Base-by-base conservation (phyloP, 53 echinoderm and acorn worm genomes). In the Echinometra lucunter region DNA sequence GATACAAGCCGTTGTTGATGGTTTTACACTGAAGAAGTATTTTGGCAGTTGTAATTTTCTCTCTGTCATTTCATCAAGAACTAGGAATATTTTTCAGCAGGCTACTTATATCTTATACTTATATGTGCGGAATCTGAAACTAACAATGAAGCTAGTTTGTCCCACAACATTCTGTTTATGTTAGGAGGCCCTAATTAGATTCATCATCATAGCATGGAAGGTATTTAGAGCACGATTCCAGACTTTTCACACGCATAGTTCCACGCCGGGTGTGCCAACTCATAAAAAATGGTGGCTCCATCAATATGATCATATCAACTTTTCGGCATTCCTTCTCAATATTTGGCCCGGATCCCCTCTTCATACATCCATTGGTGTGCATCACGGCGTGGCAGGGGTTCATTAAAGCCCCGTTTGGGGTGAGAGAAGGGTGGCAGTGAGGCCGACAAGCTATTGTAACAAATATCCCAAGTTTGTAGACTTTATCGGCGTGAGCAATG, bases 391-490 rank as follows among this genome's bases (percentile, higher is more conserved):
- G 69, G 91, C 69, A 37, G 91, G 91, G 69, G 91, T 60, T 28
- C 70, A 91, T 67, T 90, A 67, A 91, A 63, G 37, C 90, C 66
- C 45, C 66, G 30, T 58, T 45, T 67, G 69, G 91, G 69, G 69
- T 58, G 66, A 66, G 66, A 66, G 66, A 45, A 44, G 69, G 69
- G 66, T 69, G 45, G 69, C 28, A 28, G 66, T 67, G 28, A 66
- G 45, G 45, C 69, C 44, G 69, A 70, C 44, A 23, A 12, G 91
- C 91, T 91, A 91, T 91, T 91, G 91, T 91, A 91, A 91, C 91
- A 91, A 91, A 91, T 88, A 66, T 67, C 37, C 32, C 35, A 45
- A 91, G 30, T 35, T 91, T 70, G 70, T 91, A 91, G 70, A 91
- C 69, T 91, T 91, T 69, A 69, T 8, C 91, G 37, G 70, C 91